Conservation (phyloP, 2,888 invertebrate species). For the Archips xylosteana region DNA sequence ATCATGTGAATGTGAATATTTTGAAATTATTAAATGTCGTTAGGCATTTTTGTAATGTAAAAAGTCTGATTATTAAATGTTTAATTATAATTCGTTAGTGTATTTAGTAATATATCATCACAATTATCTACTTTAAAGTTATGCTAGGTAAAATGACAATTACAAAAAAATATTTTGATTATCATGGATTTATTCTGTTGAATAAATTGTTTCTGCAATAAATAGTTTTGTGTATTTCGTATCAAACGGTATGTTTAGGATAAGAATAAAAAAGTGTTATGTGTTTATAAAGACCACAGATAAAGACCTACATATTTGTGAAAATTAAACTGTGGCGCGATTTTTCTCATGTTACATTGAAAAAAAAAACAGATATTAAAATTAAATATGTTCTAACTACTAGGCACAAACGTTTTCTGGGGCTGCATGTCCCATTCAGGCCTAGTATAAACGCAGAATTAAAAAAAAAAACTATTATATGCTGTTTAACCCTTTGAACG, state of each 20-base stretch:
- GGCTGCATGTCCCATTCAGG: no score
- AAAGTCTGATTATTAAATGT: slow-evolving; percentile 80
- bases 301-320: background rate
- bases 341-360: no score
- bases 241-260: slow-evolving; percentile 16
- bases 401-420: no score
- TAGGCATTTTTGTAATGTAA: slow-evolving; percentile 58
- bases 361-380: background rate
- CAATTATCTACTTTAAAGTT: slow-evolving; percentile 32
- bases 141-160: background rate
- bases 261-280: slow-evolving; percentile 26
- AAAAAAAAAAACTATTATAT: no score
- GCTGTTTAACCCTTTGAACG: no score
- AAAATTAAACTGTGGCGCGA: background rate
- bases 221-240: slow-evolving; percentile 5
- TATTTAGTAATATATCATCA: slow-evolving; percentile 36
- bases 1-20: slow-evolving; percentile 38
- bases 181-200: slow-evolving; percentile 1
- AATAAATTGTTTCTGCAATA: slow-evolving; percentile 9
- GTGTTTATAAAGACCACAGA: no score
- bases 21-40: slow-evolving; percentile 30
- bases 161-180: slow-evolving; percentile 16
- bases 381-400: no score
- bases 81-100: slow-evolving; percentile 28
- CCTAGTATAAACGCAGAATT: no score